These are phyloP conservation scores for Labeo rohita DNA, from an alignment of 2,113 vertebrate genomes.

Conservation along the genomic window DNA sequence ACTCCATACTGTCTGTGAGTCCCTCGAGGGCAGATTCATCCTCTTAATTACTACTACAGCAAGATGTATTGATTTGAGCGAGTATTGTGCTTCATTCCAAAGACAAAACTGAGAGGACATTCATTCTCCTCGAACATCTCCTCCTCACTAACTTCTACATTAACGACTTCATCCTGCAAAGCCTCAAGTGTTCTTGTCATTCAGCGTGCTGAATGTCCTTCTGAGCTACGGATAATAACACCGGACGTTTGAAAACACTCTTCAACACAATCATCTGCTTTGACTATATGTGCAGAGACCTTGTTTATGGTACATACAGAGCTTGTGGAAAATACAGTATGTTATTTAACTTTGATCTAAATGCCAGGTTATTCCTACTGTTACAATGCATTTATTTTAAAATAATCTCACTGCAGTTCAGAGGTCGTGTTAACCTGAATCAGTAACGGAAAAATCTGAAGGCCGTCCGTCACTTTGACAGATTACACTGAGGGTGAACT, in stretches of 20 bases:
- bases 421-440: too few relatives aligned
- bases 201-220: slow-evolving; percentile 7
- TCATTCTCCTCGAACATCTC: slow-evolving; percentile 11
- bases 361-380: background rate
- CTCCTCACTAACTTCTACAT: slow-evolving; percentile 12
- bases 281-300: background rate
- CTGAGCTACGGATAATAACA: background rate
- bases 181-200: slow-evolving; percentile 30
- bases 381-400: background rate
- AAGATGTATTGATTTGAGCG: slow-evolving; percentile 44
- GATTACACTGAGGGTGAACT: too few relatives aligned
- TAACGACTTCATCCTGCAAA: slow-evolving; percentile 29
- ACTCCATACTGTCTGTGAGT: slow-evolving; percentile 41
- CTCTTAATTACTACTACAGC: slow-evolving; percentile 45
- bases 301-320: background rate
- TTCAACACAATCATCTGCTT: background rate
- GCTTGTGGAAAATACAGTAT: background rate
- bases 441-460: too few relatives aligned
- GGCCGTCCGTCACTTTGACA: too few relatives aligned
- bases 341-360: background rate
- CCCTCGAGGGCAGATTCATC: slow-evolving; percentile 48
- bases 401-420: background rate
- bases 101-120: slow-evolving; percentile 14
- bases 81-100: slow-evolving; percentile 27
- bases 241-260: background rate